Evolutionary conservation across 2,888 invertebrate genomes (phyloP), one percentile per base, ranked within the genome.

Genomic region (Pammene fasciana): DNA sequence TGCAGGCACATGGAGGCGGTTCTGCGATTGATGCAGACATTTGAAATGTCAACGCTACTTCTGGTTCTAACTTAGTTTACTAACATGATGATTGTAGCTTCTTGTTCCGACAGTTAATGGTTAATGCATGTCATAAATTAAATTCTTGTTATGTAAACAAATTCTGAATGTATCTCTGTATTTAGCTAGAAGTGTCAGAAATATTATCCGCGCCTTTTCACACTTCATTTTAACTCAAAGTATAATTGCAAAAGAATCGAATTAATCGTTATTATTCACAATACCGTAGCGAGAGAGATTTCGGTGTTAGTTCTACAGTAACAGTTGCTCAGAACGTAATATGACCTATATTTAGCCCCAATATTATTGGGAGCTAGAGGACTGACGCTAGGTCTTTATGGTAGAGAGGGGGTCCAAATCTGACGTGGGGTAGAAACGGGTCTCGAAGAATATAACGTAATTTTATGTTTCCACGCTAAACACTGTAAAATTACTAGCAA

Each of bases 61-160:
- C 57, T 66, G 50, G 50, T 50, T 50, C 7, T 48, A 13, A 61
- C 61, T 60, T 18, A 60, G 11, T 48, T 16, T 8, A 50, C 48
- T 48, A 48, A 38, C 61, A 38, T 61, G 7, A 61, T 16, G 48
- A 61, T 36, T 48, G 38, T 36, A 13, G 10, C 61, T 61, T 50
- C 36, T 48, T 16, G 14, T 36, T 48, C 16, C 16, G 48, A 38
- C 38, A 14, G 3, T 46, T 57, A 38, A 57, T 52, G 56, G 18
- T 41, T 41, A 48, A 50, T 57, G 11, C 5, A 41, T 41, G 26
- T 34, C 57, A 59, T 59, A 59, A 41, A 66, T 43, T 26, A 14
- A 34, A 66, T 59, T 66, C 50, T 34, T 57, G 66, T 59, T 43
- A 56, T 57, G 57, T 43, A 41, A 26, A 52, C n/a, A 52, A 10